Conservation (phyloP, 2,113 vertebrate genomes). For the Dascyllus trimaculatus region DNA sequence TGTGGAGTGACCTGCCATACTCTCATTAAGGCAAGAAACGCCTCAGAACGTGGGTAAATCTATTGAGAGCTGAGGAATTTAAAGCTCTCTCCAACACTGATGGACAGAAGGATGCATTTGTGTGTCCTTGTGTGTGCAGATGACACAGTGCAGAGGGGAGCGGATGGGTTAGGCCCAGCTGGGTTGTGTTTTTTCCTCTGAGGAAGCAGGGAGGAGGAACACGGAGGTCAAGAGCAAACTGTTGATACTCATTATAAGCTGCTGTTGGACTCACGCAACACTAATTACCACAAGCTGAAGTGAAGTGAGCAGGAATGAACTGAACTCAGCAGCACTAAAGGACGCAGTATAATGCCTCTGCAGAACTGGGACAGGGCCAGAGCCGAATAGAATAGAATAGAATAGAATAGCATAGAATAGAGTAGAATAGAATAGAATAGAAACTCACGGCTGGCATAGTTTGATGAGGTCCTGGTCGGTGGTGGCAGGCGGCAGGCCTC, state of each 20-base stretch:
- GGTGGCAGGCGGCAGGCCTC: conserved; percentile 95
- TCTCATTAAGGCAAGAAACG: neutral
- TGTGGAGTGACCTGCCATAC: neutral
- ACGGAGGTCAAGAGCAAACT: conserved; percentile 67
- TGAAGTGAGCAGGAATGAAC: conserved; percentile 35
- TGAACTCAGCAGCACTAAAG: conserved; percentile 27
- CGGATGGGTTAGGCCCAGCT: conserved; percentile 69
- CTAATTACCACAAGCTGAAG: conserved; percentile 60
- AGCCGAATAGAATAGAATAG: conserved; percentile 24
- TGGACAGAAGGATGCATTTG: conserved; percentile 6
- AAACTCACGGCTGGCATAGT: conserved; percentile 87
- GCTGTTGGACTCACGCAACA: conserved; percentile 57
- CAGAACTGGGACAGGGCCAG: neutral
- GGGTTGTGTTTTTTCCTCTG: conserved; percentile 68
- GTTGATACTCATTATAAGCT: conserved; percentile 70
- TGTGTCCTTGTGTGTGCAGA: conserved; percentile 28
- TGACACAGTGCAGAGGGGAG: conserved; percentile 30
- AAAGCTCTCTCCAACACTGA: neutral
- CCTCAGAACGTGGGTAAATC: neutral
- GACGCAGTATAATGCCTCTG: conserved; percentile 11
- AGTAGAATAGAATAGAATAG: conserved; percentile 25
- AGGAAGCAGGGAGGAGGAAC: conserved; percentile 66
- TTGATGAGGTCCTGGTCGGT: conserved; percentile 88
- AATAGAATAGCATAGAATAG: conserved; percentile 9
- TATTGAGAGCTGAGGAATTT: neutral